phyloP scores from a whole-genome alignment of 2,797 vertebrate genomes.

The Sylvia borin region DNA sequence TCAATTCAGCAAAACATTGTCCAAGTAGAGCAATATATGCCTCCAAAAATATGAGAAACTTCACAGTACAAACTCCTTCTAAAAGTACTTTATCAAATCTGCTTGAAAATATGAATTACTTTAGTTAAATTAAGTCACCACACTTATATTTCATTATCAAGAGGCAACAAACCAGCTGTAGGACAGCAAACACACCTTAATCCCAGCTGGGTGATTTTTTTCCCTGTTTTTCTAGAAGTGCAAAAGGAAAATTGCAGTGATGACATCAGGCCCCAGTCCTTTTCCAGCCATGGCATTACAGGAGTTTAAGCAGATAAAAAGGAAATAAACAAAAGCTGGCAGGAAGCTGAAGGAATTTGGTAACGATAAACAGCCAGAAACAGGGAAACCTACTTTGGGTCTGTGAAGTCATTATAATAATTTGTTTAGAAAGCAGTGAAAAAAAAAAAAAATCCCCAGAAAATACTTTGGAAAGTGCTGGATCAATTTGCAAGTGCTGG shows the following conservation, averaged over 20 bases:
- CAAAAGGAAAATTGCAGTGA: not conserved
- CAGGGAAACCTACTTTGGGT: not conserved
- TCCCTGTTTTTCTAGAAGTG: not conserved
- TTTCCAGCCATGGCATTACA: not conserved
- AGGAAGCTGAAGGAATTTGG: not conserved
- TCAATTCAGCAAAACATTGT: not conserved
- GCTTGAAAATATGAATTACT: not conserved
- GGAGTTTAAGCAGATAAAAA: not conserved
- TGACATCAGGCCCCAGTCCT: not conserved
- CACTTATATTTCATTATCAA: not conserved
- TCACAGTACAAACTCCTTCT: not conserved
- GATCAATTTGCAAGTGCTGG: slow-evolving; percentile 19
- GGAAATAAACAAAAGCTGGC: not conserved
- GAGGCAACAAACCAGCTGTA: not conserved
- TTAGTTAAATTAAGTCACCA: not conserved
- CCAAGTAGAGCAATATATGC: not conserved
- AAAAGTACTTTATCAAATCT: not conserved
- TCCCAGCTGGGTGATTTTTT: not conserved
- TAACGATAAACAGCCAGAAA: not conserved
- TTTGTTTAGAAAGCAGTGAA: not conserved
- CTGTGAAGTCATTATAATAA: not conserved
- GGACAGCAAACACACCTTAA: not conserved
- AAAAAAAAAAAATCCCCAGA: slow-evolving; percentile 8
- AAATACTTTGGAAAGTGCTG: slow-evolving; percentile 12
- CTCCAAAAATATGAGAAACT: not conserved